Evolutionary conservation across 2,797 vertebrate genomes (phyloP), one percentile per base, ranked within the genome.

Genomic region (Vultur gryphus): DNA sequence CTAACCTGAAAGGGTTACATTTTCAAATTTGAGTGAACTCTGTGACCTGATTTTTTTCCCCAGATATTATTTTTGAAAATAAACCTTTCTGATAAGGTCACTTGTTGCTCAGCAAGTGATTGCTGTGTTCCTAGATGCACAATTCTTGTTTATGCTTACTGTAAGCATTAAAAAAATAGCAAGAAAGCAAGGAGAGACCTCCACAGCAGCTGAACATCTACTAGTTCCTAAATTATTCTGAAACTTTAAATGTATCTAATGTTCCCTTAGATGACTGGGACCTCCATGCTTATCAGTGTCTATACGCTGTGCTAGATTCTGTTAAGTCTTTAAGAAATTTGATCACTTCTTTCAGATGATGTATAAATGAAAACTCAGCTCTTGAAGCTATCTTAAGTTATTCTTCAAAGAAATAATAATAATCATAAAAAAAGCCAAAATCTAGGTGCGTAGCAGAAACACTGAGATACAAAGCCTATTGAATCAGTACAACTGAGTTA

Each of bases 21-120:
- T 90, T 93, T 71, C 43, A 67, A 72, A 76, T 72, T 21, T 43
- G 19, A 82, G 65, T 79, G 49, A 92, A 78, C 62, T 83, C 41
- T 19, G 4, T 64, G 65, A 81, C 31, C 17, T 13, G 8, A 37
- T 31, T 31, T 49, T 79, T 91, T 44, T 66, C 26, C 7, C 33
- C 21, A 46, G 3, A 15, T 26, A 17, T 8, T 66, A 13, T 70
- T 90, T 91, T 88, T 78, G 7, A 73, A 90, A 85, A 78, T 48
- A 89, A 85, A 55, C 15, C 7, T 23, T 91, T 77, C 39, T 75
- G 59, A 62, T 66, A 84, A 72, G n/a, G 48, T 65, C 55, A 37
- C 11, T 79, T 85, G 10, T 20, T 69, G 29, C 29, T 93, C 39
- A 84, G 39, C 28, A 62, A 39, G 28, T 79, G 37, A 76, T 62